Evolutionary conservation across 2,888 invertebrate genomes (phyloP).

Genomic region (Panopea generosa): DNA sequence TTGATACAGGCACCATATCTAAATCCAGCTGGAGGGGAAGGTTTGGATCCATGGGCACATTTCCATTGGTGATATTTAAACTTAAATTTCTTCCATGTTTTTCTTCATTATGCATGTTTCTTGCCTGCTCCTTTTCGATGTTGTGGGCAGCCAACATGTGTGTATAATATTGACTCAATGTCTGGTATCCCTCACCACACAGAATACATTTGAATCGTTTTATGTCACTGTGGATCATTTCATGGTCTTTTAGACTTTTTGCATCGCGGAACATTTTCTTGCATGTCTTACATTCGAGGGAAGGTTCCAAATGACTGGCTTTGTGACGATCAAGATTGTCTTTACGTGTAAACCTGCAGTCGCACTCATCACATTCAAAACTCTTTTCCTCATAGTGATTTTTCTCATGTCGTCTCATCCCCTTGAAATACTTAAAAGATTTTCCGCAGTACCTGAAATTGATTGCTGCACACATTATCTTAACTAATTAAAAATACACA

Average conservation of each 20-base stretch:
- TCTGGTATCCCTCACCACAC: slow-evolving; percentile 39
- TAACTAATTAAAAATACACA: too few species aligned
- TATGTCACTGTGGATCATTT: slow-evolving; percentile 20
- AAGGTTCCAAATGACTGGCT: neutral
- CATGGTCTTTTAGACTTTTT: slow-evolving; percentile 30
- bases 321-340: slow-evolving; percentile 33
- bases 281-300: slow-evolving; percentile 36
- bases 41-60: slow-evolving; percentile 11
- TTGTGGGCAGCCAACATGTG: slow-evolving; percentile 46
- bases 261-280: slow-evolving; percentile 34
- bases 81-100: slow-evolving; percentile 6
- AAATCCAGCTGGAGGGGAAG: slow-evolving; percentile 16
- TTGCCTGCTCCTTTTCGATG: slow-evolving; percentile 42
- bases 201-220: slow-evolving; percentile 36
- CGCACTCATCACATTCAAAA: slow-evolving; percentile 36
- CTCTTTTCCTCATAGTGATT: slow-evolving; percentile 41
- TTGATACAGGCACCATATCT: slow-evolving; percentile 1
- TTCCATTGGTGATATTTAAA: too few species aligned
- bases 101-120: slow-evolving; percentile 23
- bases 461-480: too few species aligned
- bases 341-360: slow-evolving; percentile 27
- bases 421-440: slow-evolving; percentile 52
- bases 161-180: slow-evolving; percentile 38
- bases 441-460: slow-evolving; percentile 50
- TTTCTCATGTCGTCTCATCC: slow-evolving; percentile 53